Percentiles rank a stretch among this genome's conserved stretches.
These are phyloP conservation scores for Pristionchus japonicus DNA, from an alignment of 2,888 invertebrate species.

Conservation along the genomic window DNA sequence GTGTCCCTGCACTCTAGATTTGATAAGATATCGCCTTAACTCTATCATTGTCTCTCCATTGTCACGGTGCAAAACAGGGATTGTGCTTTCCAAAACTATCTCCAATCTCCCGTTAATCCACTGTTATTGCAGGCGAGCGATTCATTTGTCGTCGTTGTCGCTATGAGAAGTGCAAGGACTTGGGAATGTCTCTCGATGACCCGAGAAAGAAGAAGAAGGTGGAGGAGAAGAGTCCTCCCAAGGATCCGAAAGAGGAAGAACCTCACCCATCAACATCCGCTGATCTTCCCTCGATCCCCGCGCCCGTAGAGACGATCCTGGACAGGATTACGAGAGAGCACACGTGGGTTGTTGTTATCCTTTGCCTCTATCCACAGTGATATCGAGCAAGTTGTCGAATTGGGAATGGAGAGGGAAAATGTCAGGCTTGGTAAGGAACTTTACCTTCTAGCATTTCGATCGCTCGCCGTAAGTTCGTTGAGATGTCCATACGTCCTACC, in stretches of 20 bases:
- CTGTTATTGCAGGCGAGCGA: background rate
- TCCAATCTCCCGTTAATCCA: background rate
- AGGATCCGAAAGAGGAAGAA: background rate
- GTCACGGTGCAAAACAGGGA: too few relatives aligned
- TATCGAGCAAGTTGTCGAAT: too few relatives aligned
- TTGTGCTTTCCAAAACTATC: too few relatives aligned
- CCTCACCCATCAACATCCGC: background rate
- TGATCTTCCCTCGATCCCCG: background rate
- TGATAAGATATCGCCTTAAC: too few relatives aligned
- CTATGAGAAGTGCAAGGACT: background rate
- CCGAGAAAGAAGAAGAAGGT: conserved; percentile 8
- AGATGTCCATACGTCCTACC: background rate
- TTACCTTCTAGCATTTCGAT: background rate
- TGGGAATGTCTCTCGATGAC: conserved; percentile 25
- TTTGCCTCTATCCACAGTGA: too few relatives aligned
- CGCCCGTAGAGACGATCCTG: background rate
- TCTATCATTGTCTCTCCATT: too few relatives aligned
- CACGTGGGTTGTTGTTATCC: too few relatives aligned
- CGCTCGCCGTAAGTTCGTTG: background rate
- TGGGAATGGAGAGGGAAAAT: too few relatives aligned
- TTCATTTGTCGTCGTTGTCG: conserved; percentile 31
- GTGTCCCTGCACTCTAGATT: too few relatives aligned
- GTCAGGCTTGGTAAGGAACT: too few relatives aligned
- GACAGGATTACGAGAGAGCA: background rate
- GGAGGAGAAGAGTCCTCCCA: background rate